Percentiles rank a stretch among this genome's conserved stretches.
phyloP scores from a whole-genome alignment of 2,113 vertebrate genomes.

The Aspiorhynchus laticeps region DNA sequence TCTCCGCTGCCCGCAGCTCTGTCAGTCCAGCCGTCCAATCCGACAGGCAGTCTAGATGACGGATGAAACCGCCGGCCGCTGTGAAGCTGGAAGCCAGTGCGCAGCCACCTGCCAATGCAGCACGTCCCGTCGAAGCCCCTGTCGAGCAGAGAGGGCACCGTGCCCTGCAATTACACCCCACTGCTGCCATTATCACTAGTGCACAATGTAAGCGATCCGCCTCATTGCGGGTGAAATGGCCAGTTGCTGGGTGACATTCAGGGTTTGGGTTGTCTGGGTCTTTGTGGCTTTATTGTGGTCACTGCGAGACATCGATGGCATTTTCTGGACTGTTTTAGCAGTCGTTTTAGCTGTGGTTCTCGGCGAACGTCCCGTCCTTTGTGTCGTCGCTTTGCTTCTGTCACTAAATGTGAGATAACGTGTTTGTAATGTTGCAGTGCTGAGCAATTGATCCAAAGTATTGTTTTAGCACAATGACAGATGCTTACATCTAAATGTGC shows the following conservation, averaged over 20 bases:
- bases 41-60: neutral
- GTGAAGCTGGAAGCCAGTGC: neutral
- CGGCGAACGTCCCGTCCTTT: neutral
- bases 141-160: neutral
- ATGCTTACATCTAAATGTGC: neutral
- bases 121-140: neutral
- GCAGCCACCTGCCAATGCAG: conserved; percentile 5
- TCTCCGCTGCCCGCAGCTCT: neutral
- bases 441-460: neutral
- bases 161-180: conserved; percentile 15
- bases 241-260: conserved; percentile 54
- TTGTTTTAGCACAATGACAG: neutral
- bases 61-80: neutral
- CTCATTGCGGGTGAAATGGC: conserved; percentile 46
- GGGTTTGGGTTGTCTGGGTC: neutral
- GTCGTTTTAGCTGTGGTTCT: neutral
- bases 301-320: neutral
- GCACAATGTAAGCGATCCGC: conserved; percentile 14
- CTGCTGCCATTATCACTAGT: conserved; percentile 26
- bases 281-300: neutral
- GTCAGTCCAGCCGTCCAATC: neutral
- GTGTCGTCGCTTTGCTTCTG: neutral
- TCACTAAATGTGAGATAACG: neutral
- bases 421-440: neutral
- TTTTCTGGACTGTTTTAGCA: neutral